Evolutionary conservation across 2,113 vertebrate species (phyloP).

Genomic region (Spea multiplicata): DNA sequence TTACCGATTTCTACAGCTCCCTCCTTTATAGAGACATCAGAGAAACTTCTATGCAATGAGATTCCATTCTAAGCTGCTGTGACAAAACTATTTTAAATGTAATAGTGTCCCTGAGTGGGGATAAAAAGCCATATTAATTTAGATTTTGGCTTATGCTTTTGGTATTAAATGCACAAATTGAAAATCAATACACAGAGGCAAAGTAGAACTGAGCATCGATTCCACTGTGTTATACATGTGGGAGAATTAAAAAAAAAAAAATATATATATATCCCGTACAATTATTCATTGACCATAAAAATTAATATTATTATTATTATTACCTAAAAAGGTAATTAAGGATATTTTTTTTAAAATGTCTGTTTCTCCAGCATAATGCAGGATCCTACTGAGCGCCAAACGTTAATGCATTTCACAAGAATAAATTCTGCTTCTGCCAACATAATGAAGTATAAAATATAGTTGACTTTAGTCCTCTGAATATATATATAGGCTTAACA

Average conservation of each 20-base stretch:
- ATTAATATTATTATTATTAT: background rate
- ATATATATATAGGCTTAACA: conserved; percentile 2
- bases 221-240: background rate
- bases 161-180: background rate
- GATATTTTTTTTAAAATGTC: conserved; percentile 13
- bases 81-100: background rate
- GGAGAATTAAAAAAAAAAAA: background rate
- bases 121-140: background rate
- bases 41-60: too few relatives aligned
- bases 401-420: conserved; percentile 29
- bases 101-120: background rate
- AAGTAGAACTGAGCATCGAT: background rate
- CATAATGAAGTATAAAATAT: conserved; percentile 37
- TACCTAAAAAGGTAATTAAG: conserved; percentile 15
- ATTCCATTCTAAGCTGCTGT: too few relatives aligned
- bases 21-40: too few relatives aligned
- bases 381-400: background rate
- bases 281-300: too few relatives aligned
- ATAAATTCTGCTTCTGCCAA: conserved; percentile 30
- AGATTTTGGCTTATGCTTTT: background rate
- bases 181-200: background rate
- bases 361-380: conserved; percentile 3
- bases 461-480: background rate
- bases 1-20: too few relatives aligned
- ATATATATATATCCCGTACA: background rate